A percentile compares a stretch with the other conserved stretches of the same genome.
Evolutionary conservation across 2,113 vertebrate species (phyloP).

Genomic region (Tychaedon coryphoeus): DNA sequence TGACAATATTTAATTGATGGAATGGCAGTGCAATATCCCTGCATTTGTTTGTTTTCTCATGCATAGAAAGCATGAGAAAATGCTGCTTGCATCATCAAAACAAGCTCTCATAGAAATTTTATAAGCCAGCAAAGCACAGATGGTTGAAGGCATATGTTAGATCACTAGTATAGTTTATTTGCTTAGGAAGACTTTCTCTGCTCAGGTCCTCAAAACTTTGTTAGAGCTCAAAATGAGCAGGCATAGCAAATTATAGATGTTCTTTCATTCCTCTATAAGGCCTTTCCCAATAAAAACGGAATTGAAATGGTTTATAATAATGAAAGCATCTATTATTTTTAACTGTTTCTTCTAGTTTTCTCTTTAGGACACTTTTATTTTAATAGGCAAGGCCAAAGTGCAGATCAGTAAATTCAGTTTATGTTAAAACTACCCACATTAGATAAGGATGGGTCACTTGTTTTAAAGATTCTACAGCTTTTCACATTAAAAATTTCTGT

Average conservation of each 20-base stretch:
- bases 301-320: background rate
- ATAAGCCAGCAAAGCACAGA: conserved; percentile 34
- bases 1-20: background rate
- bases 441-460: background rate
- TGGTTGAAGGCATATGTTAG: conserved; percentile 30
- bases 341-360: background rate
- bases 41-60: background rate
- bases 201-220: background rate
- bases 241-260: background rate
- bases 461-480: background rate
- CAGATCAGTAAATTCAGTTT: background rate
- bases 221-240: background rate
- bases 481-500: background rate
- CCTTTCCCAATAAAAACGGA: background rate
- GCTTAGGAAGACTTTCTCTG: background rate
- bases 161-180: background rate
- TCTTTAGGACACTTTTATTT: background rate
- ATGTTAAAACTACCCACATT: fast-evolving
- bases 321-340: background rate
- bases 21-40: background rate
- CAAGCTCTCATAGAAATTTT: conserved; percentile 38
- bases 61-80: background rate
- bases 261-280: background rate
- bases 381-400: background rate
- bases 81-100: conserved; percentile 47